Evolutionary conservation across 2,113 vertebrate genomes (phyloP).

Genomic region (Urocitellus parryii): DNA sequence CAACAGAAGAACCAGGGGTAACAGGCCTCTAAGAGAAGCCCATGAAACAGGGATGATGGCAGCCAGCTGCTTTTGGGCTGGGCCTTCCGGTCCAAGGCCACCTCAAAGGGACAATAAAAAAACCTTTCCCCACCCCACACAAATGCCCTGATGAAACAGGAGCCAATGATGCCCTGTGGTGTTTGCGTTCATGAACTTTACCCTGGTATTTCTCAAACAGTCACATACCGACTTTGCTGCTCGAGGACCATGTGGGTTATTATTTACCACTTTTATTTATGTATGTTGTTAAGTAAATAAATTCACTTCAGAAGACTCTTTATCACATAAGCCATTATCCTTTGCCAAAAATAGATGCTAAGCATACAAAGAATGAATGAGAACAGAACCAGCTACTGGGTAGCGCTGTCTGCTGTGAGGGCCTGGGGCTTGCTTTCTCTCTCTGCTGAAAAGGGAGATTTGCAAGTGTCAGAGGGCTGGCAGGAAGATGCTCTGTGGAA

Average conservation of each 20-base stretch:
- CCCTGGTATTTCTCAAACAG: neutral
- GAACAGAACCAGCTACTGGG: neutral
- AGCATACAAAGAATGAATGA: neutral
- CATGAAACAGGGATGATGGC: fast-evolving
- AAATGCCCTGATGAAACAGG: neutral
- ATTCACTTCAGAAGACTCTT: neutral
- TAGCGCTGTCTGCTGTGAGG: too few species aligned
- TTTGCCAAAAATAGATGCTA: slow-evolving; percentile 9
- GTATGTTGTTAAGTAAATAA: slow-evolving; percentile 1
- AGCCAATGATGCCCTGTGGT: neutral
- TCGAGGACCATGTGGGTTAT: neutral
- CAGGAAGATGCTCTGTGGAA: neutral
- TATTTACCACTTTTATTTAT: neutral
- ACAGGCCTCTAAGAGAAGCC: neutral
- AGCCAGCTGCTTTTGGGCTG: neutral
- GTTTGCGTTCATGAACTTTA: neutral
- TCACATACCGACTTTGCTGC: neutral
- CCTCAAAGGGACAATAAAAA: neutral
- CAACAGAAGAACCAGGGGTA: fast-evolving
- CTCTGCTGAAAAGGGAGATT: neutral
- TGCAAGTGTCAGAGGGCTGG: neutral
- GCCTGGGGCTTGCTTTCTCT: neutral
- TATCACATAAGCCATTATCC: neutral
- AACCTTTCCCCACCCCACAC: fast-evolving
- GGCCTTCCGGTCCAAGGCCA: neutral